Evolutionary conservation across 2,797 vertebrate species (phyloP), one percentile per base, ranked within the genome.

Genomic region (Chrysocyon brachyurus): DNA sequence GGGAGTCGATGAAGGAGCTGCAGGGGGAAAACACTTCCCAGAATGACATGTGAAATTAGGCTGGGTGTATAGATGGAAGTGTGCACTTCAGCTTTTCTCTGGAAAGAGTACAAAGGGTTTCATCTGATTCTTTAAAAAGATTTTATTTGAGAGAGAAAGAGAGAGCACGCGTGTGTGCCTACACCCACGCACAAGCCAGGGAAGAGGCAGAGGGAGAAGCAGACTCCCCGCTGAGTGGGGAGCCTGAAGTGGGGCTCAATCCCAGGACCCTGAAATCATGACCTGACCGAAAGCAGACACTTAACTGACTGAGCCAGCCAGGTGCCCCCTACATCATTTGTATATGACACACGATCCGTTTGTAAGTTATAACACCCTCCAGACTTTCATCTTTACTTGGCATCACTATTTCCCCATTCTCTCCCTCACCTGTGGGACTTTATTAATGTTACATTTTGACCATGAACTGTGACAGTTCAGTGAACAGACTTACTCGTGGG

Each of bases 101-200:
- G 21, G n/a, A 77, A 92, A 93, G 56, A 87, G 33, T 79, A 56
- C 36, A 93, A 89, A 73, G 63, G 28, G 22, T 66, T 93, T 85
- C 54, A 73, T 57, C 84, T 82, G 36, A 92, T 86, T 95, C 49
- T 64, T 83, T 40, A 40, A 40, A 40, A 40, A 40, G 40, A 40
- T 40, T 40, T 40, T 40, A 40, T 40, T 40, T 40, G 40, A 40
- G 40, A 40, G 40, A 40, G 6, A 40, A 40, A 40, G 40, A 40
- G 40, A 40, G 40, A 40, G 40, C 40, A 40, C 6, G 6, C 6
- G 6, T 40, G 40, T 40, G 40, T 40, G 40, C 40, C 40, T 40
- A 6, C 40, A 40, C 40, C 40, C 40, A 40, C 40, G 40, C 40
- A 40, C 40, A 40, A 40, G 40, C 40, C 40, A 40, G 40, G 40